phyloP scores from a whole-genome alignment of 2,113 vertebrate species.

The Odocoileus hemionus region DNA sequence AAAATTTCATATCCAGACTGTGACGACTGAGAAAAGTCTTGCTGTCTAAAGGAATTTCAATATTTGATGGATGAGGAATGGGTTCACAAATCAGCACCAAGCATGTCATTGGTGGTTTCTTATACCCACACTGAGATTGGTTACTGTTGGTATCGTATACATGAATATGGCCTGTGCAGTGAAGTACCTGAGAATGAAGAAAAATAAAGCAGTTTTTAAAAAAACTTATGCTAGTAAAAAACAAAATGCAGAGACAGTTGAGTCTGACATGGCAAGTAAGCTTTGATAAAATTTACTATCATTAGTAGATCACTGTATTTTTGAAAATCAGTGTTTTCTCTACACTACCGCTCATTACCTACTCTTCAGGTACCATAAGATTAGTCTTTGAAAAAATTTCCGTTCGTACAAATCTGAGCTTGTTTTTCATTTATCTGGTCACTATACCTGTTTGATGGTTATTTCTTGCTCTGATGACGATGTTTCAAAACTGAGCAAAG shows the following conservation, averaged over 20 bases:
- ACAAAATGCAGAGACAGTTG: not conserved
- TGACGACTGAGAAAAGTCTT: conserved; percentile 99
- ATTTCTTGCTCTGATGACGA: not conserved
- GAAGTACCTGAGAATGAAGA: conserved; percentile 86
- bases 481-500: conserved; percentile 13
- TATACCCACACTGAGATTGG: conserved; percentile 84
- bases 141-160: conserved; percentile 83
- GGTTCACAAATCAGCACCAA: conserved; percentile 97
- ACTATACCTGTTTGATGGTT: not conserved
- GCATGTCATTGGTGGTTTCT: conserved; percentile 89
- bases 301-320: not conserved
- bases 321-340: not conserved
- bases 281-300: not conserved
- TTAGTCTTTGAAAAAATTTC: not conserved
- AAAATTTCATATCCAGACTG: conserved; percentile 99
- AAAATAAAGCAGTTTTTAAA: not conserved
- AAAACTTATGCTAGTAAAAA: not conserved
- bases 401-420: not conserved
- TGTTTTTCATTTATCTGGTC: conserved; percentile 2
- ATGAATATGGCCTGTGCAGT: conserved; percentile 93
- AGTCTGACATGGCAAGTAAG: not conserved
- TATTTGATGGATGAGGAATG: conserved; percentile 97
- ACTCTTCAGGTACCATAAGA: not conserved
- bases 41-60: conserved; percentile 96
- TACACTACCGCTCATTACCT: not conserved